Evolutionary conservation across 2,888 invertebrate species (phyloP).

Genomic region (Drosophila cognata): DNA sequence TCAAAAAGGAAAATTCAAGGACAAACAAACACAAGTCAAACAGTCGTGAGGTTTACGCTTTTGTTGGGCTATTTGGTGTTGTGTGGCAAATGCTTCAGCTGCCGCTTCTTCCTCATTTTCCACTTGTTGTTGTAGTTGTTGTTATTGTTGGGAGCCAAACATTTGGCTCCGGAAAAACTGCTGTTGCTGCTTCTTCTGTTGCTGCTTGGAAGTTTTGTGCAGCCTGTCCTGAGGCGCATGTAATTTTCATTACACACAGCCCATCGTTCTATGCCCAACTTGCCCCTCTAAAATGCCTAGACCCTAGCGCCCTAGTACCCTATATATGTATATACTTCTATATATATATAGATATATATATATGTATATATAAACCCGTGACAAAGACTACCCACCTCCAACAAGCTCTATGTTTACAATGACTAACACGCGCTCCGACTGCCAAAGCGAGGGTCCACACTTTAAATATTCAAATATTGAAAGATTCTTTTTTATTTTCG

Average conservation of each 20-base stretch:
- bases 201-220: conserved; percentile 65
- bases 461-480: background rate
- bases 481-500: background rate
- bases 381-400: conserved; percentile 4
- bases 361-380: background rate
- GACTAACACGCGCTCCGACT: conserved; percentile 49
- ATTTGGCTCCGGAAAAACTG: conserved; percentile 64
- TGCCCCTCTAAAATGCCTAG: conserved; percentile 25
- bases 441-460: conserved; percentile 34
- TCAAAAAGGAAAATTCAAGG: conserved; percentile 75
- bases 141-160: conserved; percentile 37
- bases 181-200: conserved; percentile 30
- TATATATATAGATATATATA: background rate
- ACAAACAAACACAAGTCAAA: conserved; percentile 81
- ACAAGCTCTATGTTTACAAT: conserved; percentile 48
- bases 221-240: conserved; percentile 55
- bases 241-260: conserved; percentile 72
- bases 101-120: conserved; percentile 7
- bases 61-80: conserved; percentile 40
- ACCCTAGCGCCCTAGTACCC: conserved; percentile 12
- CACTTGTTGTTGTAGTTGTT: background rate
- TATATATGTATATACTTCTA: background rate
- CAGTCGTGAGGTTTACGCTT: conserved; percentile 67
- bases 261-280: conserved; percentile 23
- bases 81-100: conserved; percentile 36